A percentile compares a stretch with the other conserved stretches of the same genome.
Evolutionary conservation across 2,113 vertebrate genomes (phyloP).

Genomic region (Anas platyrhynchos): DNA sequence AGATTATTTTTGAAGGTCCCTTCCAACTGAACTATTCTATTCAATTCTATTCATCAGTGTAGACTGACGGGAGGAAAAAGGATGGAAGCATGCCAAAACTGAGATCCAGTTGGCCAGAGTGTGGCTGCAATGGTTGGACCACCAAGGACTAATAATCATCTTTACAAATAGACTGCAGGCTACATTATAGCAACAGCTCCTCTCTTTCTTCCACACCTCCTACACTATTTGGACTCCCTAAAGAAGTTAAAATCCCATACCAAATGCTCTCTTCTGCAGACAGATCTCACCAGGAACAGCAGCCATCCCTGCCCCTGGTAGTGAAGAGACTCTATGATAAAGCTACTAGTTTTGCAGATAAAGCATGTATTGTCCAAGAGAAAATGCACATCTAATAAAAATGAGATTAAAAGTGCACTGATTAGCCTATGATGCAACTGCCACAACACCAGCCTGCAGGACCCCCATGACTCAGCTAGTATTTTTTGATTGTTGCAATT

Average conservation of each 20-base stretch:
- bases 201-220: background rate
- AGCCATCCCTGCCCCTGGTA: background rate
- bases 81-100: background rate
- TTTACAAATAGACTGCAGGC: background rate
- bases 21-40: background rate
- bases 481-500: background rate
- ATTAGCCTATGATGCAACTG: background rate
- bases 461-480: background rate
- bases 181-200: background rate
- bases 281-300: background rate
- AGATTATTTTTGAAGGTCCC: background rate
- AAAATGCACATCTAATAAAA: slow-evolving; percentile 7
- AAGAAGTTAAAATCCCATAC: background rate
- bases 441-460: background rate
- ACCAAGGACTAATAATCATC: background rate
- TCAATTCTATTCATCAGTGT: background rate
- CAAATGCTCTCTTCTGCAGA: background rate
- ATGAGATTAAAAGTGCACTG: background rate
- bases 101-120: background rate
- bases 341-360: background rate
- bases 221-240: background rate
- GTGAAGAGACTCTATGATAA: background rate
- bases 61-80: background rate
- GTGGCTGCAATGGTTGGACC: background rate
- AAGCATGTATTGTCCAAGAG: background rate